Percentiles rank a stretch among this genome's conserved stretches.
These are phyloP conservation scores for Stenopsyche tienmushanensis DNA, from an alignment of 1,140 invertebrate genomes.

Conservation along the genomic window DNA sequence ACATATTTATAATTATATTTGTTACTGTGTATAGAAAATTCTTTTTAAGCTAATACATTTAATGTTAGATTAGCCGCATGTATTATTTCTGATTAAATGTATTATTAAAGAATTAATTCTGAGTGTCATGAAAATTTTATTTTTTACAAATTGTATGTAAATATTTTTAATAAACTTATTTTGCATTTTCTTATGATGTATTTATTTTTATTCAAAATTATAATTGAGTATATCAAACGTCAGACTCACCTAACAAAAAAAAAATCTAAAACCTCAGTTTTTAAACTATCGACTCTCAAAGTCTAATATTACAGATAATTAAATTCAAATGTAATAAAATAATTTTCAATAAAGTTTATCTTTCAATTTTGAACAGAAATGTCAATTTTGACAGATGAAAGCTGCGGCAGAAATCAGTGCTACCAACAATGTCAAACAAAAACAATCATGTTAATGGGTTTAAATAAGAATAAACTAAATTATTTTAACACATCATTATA, in stretches of 20 bases:
- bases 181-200: too few species aligned
- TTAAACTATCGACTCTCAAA: not conserved
- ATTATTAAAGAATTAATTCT: not conserved
- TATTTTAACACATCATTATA: too few species aligned
- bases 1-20: constrained; percentile 14
- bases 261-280: too few species aligned
- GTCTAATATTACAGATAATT: not conserved
- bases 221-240: too few species aligned
- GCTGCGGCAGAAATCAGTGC: too few species aligned
- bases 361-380: not conserved
- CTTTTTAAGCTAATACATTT: not conserved
- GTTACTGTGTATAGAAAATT: constrained; percentile 6
- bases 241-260: too few species aligned
- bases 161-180: constrained; percentile 22
- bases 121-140: constrained; percentile 15
- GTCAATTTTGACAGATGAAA: too few species aligned
- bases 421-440: too few species aligned
- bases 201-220: too few species aligned
- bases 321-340: not conserved
- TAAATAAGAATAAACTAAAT: too few species aligned
- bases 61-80: not conserved
- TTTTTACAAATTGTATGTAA: constrained; percentile 2
- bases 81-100: not conserved
- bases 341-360: not conserved
- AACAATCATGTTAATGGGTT: too few species aligned